Evolutionary conservation across 2,888 invertebrate species (phyloP).

Genomic region (Caradrina clavipalpis): DNA sequence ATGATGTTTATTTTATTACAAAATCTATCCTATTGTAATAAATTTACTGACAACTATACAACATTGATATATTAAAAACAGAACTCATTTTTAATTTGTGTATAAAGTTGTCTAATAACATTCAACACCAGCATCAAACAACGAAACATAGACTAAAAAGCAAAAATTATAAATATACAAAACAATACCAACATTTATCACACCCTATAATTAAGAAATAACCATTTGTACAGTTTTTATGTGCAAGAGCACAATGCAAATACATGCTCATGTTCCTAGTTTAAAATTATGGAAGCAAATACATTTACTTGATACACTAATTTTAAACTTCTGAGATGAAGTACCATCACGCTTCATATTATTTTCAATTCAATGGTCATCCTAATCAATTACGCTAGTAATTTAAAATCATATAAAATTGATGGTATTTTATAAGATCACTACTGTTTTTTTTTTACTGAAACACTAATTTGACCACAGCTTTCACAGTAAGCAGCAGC

Average conservation of each 20-base stretch:
- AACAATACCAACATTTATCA: background rate
- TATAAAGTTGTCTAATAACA: background rate
- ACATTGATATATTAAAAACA: too few relatives aligned
- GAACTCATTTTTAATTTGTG: too few relatives aligned
- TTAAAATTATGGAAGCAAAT: background rate
- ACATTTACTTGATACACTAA: too few relatives aligned
- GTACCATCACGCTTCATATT: too few relatives aligned
- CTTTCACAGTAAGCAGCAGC: too few relatives aligned
- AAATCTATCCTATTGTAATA: too few relatives aligned
- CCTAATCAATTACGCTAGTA: background rate
- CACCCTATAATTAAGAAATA: background rate
- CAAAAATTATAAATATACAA: background rate
- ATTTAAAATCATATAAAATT: background rate
- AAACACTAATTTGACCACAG: too few relatives aligned
- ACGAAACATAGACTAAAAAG: background rate
- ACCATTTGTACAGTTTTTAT: background rate
- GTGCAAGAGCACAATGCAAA: background rate
- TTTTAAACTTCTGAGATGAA: too few relatives aligned
- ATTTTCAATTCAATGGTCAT: background rate
- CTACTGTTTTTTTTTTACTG: too few relatives aligned
- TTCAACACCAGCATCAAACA: background rate
- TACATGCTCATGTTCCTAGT: background rate
- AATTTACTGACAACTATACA: too few relatives aligned
- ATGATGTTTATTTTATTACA: too few relatives aligned
- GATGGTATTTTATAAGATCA: background rate